Evolutionary conservation across 2,888 invertebrate species (phyloP).

Genomic region (Spodoptera picta): DNA sequence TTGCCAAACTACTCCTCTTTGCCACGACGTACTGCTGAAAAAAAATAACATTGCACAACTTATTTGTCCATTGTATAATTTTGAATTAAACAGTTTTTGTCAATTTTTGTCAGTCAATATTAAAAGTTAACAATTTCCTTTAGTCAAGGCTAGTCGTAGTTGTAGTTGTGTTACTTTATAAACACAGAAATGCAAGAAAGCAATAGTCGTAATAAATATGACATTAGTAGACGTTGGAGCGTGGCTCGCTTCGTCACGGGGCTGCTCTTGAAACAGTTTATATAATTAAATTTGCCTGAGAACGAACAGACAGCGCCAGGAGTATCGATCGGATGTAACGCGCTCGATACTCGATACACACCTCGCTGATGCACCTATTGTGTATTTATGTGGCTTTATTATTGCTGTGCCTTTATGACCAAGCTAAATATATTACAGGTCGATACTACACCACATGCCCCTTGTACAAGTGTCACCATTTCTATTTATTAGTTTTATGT

Average conservation of each 20-base stretch:
- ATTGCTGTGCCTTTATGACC: slow-evolving; percentile 18
- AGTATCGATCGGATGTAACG: slow-evolving; percentile 28
- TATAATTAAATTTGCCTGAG: slow-evolving; percentile 39
- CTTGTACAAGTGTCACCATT: too few relatives aligned
- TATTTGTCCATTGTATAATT: too few relatives aligned
- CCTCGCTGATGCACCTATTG: slow-evolving; percentile 31
- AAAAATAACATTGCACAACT: neutral
- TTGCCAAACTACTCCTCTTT: slow-evolving; percentile 11
- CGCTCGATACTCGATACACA: slow-evolving; percentile 7
- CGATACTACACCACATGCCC: slow-evolving; percentile 1
- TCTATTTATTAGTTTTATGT: too few relatives aligned
- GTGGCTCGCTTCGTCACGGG: slow-evolving; percentile 24
- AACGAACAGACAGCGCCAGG: slow-evolving; percentile 3
- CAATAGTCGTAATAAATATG: slow-evolving; percentile 9
- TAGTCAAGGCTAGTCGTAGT: too few relatives aligned
- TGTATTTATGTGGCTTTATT: slow-evolving; percentile 20
- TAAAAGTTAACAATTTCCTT: too few relatives aligned
- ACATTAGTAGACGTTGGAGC: slow-evolving; percentile 12
- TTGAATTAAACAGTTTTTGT: too few relatives aligned
- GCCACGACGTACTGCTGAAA: neutral
- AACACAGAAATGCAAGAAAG: neutral
- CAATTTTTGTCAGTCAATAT: too few relatives aligned
- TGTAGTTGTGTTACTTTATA: neutral
- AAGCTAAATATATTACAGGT: slow-evolving; percentile 13
- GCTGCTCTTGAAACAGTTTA: slow-evolving; percentile 23